Evolutionary conservation across 2,888 invertebrate genomes (phyloP), one percentile per base, ranked within the genome.

Genomic region (Drosophila siamana): DNA sequence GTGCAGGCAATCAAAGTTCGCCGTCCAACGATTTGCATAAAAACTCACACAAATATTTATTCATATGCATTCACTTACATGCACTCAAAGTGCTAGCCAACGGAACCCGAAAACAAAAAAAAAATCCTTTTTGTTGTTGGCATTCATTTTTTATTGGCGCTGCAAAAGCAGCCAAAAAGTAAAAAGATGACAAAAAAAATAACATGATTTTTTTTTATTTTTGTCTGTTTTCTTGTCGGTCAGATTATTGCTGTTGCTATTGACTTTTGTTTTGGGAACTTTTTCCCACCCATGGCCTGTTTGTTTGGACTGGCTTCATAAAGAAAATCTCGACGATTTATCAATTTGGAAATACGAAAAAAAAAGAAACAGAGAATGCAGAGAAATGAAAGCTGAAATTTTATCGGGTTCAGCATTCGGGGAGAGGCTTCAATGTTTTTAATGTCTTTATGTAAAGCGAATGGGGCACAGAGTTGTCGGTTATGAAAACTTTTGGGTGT

Each of bases 31-130:
- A 71, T 64, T 75, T 69, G 36, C 47, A 78, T 69, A 66, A 75
- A 80, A 80, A 80, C 67, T 60, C 44, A 61, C 52, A 76, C 73
- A 67, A 67, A 75, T 66, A 75, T 83, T 75, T 87, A 87, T 85
- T 81, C 79, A 87, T 81, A 87, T 80, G 78, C 85, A 85, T 82
- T 78, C 68, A 68, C 68, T 81, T 75, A 69, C 67, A 67, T 72
- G 75, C 69, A 80, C 69, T 77, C 69, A 69, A 69, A 71, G 62
- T 50, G 38, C 59, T 40, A 44, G 11, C 40, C 41, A 57, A 67
- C 7, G 33, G 19, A 47, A 57, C 15, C 28, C 13, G 22, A 24
- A 16, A 54, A 40, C 48, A 50, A 15, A 26, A 24, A 16, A 54
- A 40, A 52, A 50, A 15, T 68, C 59, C 57, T 62, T 85, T 87